Evolutionary conservation across 2,888 invertebrate species (phyloP).

Genomic region (Agrilus biguttatus): DNA sequence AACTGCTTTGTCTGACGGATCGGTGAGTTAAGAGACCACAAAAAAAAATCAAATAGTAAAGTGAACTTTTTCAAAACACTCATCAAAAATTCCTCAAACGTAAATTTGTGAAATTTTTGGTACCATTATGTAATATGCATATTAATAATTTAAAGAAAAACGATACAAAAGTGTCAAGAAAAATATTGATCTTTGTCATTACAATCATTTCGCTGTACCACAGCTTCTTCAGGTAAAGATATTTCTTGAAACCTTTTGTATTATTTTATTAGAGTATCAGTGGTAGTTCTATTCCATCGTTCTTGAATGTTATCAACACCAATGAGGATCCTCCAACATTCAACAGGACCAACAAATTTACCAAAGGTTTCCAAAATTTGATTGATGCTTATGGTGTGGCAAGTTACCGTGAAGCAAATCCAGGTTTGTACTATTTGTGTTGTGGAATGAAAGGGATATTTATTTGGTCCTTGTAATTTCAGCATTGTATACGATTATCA

Average conservation of each 20-base stretch:
- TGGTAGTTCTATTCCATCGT: constrained; percentile 83
- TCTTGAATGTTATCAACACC: constrained; percentile 77
- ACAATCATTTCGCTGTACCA: too few species aligned
- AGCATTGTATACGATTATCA: constrained; percentile 48
- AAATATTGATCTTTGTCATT: too few species aligned
- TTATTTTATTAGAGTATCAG: constrained; percentile 42
- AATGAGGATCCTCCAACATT: constrained; percentile 78
- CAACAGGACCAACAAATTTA: constrained; percentile 85
- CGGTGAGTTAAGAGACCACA: constrained; percentile 53
- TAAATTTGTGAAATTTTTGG: not conserved
- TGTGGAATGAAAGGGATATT: not conserved
- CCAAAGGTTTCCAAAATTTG: constrained; percentile 80
- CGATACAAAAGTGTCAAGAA: too few species aligned
- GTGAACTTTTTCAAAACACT: too few species aligned
- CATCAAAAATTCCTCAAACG: not conserved
- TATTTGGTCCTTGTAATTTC: constrained; percentile 9
- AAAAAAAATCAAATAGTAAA: too few species aligned
- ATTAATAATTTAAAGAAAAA: too few species aligned
- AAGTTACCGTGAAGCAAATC: constrained; percentile 84
- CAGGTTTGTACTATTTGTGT: constrained; percentile 36
- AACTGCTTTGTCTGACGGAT: constrained; percentile 64
- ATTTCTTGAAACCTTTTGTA: too few species aligned
- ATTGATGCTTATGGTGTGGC: constrained; percentile 91
- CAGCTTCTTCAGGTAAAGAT: too few species aligned
- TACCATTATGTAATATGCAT: too few species aligned